A percentile compares a stretch with the other conserved stretches of the same genome.
Evolutionary conservation across 1,140 invertebrate genomes (phyloP).

Genomic region (Vanessa tameamea): DNA sequence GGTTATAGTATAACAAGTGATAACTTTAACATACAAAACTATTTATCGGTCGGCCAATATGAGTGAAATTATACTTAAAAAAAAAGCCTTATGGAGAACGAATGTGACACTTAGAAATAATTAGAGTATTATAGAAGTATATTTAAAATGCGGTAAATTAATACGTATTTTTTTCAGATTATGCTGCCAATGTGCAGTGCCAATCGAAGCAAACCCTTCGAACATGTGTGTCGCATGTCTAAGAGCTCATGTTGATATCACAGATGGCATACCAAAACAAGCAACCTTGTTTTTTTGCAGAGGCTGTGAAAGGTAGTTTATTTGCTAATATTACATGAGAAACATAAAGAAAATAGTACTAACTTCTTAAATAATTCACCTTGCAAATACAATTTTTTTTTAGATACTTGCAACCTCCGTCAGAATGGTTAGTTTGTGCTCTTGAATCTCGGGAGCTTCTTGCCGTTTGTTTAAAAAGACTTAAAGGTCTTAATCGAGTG

Average conservation of each 20-base stretch:
- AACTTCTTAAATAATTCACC: too few species aligned
- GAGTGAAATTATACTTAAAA: not conserved
- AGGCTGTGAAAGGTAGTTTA: conserved; percentile 90
- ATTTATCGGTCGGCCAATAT: too few species aligned
- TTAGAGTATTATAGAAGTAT: not conserved
- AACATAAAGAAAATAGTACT: not conserved
- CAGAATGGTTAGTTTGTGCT: conserved; percentile 93
- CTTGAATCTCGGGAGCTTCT: conserved; percentile 97
- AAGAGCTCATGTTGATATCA: conserved; percentile 95
- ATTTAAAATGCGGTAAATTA: not conserved
- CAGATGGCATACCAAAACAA: conserved; percentile 98
- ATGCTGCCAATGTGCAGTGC: conserved; percentile 90
- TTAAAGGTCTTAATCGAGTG: conserved; percentile 95
- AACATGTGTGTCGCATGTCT: conserved; percentile 99
- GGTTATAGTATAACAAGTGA: not conserved
- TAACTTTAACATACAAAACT: not conserved
- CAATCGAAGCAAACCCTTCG: conserved; percentile 95
- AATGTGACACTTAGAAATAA: not conserved
- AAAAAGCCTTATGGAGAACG: not conserved
- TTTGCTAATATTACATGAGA: not conserved
- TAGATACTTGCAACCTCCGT: conserved; percentile 96
- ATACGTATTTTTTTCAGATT: conserved; percentile 75
- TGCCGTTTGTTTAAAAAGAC: conserved; percentile 94
- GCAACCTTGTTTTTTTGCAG: conserved; percentile 93
- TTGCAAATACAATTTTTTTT: not conserved